A percentile compares a stretch with the other conserved stretches of the same genome.
These are phyloP conservation scores for Aphidius gifuensis DNA, from an alignment of 1,140 invertebrate genomes.

Conservation along the genomic window DNA sequence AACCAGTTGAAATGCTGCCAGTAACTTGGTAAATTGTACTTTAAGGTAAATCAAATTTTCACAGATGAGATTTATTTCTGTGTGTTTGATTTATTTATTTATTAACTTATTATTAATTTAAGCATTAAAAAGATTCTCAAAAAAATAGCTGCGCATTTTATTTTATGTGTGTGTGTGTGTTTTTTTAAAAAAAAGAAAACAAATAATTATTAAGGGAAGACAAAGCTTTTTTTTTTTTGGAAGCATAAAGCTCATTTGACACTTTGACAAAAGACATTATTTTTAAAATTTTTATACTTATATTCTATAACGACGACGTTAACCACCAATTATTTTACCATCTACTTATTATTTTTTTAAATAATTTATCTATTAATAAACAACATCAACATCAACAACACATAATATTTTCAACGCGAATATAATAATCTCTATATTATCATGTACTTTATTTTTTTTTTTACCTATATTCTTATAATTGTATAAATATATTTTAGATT, in stretches of 20 bases:
- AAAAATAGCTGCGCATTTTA: too few species aligned
- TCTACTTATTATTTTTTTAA: constrained; percentile 34
- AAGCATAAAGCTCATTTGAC: background rate
- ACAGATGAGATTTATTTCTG: too few species aligned
- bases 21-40: too few species aligned
- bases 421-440: constrained; percentile 37
- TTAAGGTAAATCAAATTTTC: too few species aligned
- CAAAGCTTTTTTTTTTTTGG: too few species aligned
- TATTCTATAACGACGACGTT: constrained; percentile 9
- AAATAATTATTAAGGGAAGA: too few species aligned
- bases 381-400: constrained; percentile 56
- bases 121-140: too few species aligned
- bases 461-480: constrained; percentile 19
- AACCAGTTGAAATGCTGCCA: too few species aligned
- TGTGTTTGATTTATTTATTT: too few species aligned
- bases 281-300: constrained; percentile 8
- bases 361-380: constrained; percentile 33
- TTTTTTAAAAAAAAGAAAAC: too few species aligned
- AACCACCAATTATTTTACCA: constrained; percentile 14
- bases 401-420: constrained; percentile 49
- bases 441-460: constrained; percentile 25
- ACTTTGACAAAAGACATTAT: background rate
- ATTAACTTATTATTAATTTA: too few species aligned
- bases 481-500: constrained; percentile 28
- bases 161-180: too few species aligned